Base-by-base conservation (phyloP, 2,797 vertebrate species). In the Sandelia bainsii region DNA sequence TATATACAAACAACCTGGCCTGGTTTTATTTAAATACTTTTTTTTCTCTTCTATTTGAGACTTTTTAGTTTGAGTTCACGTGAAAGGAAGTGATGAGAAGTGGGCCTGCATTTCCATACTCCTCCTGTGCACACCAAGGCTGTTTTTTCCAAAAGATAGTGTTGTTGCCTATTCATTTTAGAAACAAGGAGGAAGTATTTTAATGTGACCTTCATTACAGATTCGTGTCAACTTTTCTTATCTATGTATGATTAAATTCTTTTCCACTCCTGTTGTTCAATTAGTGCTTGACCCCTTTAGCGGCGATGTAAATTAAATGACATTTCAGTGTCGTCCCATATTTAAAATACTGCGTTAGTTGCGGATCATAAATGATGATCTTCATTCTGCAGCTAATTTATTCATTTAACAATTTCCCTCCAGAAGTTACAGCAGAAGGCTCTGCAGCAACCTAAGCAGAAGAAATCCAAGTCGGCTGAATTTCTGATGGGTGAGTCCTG, bases 401-500 rank as follows among this genome's bases (percentile, higher is more conserved):
- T 99, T 99, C 98, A 99, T 98, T 98, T 99, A 99, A 99, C 97
- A 99, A 98, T 99, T 98, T 99, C 98, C 98, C 97, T 98, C 98
- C 97, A 99, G 98, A 99, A 99, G 98, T 97, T 98, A 95, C 96
- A 96, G 97, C 98, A 99, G 98, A 99, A 98, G 97, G 97, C 97
- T 97, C 95, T 91, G 97, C 96, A 97, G 95, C 97, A 98, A 98
- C 95, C 98, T 98, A 96, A 98, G 97, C 98, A 99, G 98, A 99
- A 99, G 98, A 99, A 98, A 99, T 97, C 97, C 95, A 98, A 99
- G 96, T 98, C 97, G 96, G 97, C 97, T 99, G 97, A 99, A 97
- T 99, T 98, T 99, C 97, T 99, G 97, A 99, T 99, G 98, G 98
- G 97, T 99, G 96, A 99, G 98, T 96, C 96, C 97, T 97, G 97